phyloP scores from a whole-genome alignment of 1,140 invertebrate genomes.

The Leptinotarsa defecta region DNA sequence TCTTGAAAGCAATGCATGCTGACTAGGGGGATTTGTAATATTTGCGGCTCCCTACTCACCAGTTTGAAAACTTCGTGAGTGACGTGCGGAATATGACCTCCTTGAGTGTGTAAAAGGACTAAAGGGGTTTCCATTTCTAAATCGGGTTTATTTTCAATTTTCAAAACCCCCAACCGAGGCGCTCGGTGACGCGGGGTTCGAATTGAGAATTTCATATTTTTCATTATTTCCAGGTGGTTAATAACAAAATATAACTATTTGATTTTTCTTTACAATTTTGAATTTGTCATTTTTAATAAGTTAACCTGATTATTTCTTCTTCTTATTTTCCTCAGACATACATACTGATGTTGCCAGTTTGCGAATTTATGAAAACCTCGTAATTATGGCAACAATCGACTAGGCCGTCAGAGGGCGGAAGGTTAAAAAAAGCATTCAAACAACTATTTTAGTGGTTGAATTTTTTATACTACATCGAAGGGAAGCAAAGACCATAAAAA shows the following conservation, averaged over 20 bases:
- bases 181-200: constrained; percentile 58
- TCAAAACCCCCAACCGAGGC: constrained; percentile 61
- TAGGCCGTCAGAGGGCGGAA: too few relatives aligned
- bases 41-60: constrained; percentile 58
- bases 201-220: constrained; percentile 63
- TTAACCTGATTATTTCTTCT: too few relatives aligned
- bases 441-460: too few relatives aligned
- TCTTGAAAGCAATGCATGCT: constrained; percentile 62
- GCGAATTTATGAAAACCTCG: too few relatives aligned
- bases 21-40: constrained; percentile 64
- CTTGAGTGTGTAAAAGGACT: constrained; percentile 63
- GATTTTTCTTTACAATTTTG: neutral
- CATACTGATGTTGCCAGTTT: too few relatives aligned
- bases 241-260: neutral
- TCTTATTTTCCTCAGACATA: too few relatives aligned
- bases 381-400: too few relatives aligned
- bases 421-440: too few relatives aligned
- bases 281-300: too few relatives aligned
- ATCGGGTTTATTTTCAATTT: constrained; percentile 56
- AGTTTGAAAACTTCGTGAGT: constrained; percentile 68
- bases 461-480: too few relatives aligned
- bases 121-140: constrained; percentile 60
- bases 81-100: constrained; percentile 68
- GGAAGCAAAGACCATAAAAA: too few relatives aligned
- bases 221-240: too few relatives aligned